A percentile compares a stretch with the other conserved stretches of the same genome.
Evolutionary conservation across 2,888 invertebrate species (phyloP).

Genomic region (Furcula furcula): DNA sequence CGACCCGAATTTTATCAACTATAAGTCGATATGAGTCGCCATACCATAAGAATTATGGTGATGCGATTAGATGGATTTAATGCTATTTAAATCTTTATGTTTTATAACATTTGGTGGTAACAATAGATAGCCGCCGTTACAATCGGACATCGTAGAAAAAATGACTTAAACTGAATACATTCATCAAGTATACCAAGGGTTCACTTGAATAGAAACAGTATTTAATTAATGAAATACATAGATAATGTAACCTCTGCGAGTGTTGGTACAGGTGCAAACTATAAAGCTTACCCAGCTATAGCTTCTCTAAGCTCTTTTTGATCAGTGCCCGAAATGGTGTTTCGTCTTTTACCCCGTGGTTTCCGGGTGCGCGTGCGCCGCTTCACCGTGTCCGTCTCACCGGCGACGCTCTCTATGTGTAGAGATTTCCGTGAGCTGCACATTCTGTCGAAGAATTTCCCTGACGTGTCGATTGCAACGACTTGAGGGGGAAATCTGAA

Average conservation of each 20-base stretch:
- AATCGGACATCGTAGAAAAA: no score
- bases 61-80: no score
- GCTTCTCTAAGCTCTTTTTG: slow-evolving; percentile 94
- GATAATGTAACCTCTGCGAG: slow-evolving; percentile 65
- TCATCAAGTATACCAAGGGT: no score
- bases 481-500: slow-evolving; percentile 92
- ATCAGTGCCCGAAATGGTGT: slow-evolving; percentile 95
- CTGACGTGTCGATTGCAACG: slow-evolving; percentile 94
- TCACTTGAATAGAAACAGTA: no score
- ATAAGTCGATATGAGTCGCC: no score
- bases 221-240: slow-evolving; percentile 23
- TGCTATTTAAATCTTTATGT: no score
- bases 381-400: slow-evolving; percentile 84
- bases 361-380: slow-evolving; percentile 87
- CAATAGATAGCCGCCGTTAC: no score
- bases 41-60: no score
- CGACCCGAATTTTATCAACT: no score
- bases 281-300: slow-evolving; percentile 89
- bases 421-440: slow-evolving; percentile 92
- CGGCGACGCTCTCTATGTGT: slow-evolving; percentile 73
- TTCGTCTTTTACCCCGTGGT: slow-evolving; percentile 91
- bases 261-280: slow-evolving; percentile 69
- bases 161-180: no score
- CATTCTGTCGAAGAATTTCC: slow-evolving; percentile 94
- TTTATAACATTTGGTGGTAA: no score